Evolutionary conservation across 2,888 invertebrate species (phyloP), one percentile per base, ranked within the genome.

Genomic region (Mimas tiliae): DNA sequence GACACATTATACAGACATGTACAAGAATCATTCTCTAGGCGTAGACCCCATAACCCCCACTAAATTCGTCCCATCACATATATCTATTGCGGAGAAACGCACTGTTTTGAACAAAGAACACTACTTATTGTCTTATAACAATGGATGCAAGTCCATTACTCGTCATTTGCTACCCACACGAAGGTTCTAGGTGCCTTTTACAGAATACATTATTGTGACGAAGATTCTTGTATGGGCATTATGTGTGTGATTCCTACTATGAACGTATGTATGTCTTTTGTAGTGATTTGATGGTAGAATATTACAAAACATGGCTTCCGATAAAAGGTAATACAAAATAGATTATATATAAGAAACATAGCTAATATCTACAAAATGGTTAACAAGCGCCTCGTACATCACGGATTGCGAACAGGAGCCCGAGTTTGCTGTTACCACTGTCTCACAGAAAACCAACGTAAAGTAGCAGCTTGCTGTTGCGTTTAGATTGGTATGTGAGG

Each of bases 91-190:
- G 58, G 58, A 58, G 58, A 58, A 58, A 58, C 53, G 33, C 58
- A 58, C 16, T 58, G 58, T 65, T 48, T 55, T 19, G 14, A 65
- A 65, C 65, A 65, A 65, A 65, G 65, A 58, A 55, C 34, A 64
- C 21, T 33, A 48, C 48, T 65, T 65, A 69, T 71, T 71, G 70
- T 71, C 66, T 63, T 34, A 34, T 48, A 67, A 71, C 71, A 71
- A 71, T 68, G 16, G 65, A 52, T 67, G 64, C 67, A 67, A 64
- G 67, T 68, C 69, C 69, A 71, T 69, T 71, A 71, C 65, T 64
- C 58, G 67, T 65, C 67, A 65, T 65, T 64, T 64, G 64, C 45
- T 45, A 47, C 34, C 11, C 42, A 19, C 34, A 64, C 45, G 14
- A 53, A 53, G 53, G 53, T 42, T 38, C 58, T 19, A 62, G 62